Evolutionary conservation across 2,797 vertebrate genomes (phyloP).

Genomic region (Eutrigla gurnardus): DNA sequence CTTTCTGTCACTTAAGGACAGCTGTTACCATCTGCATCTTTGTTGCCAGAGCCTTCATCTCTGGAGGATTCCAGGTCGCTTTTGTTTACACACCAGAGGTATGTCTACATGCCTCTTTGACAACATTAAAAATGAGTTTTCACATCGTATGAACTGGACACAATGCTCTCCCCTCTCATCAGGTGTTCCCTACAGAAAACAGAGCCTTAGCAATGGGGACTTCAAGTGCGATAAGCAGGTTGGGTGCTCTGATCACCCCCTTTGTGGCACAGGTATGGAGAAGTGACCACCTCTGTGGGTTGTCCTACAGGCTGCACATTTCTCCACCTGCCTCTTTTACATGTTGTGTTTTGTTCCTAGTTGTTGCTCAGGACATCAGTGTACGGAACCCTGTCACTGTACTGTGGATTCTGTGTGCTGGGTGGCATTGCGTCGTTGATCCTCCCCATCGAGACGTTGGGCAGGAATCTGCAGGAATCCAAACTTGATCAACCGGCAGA

Average conservation of each 20-base stretch:
- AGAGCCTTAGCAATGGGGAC: slow-evolving; percentile 91
- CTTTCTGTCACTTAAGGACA: slow-evolving; percentile 54
- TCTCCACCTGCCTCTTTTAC: not conserved
- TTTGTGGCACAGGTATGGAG: slow-evolving; percentile 92
- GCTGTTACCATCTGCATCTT: slow-evolving; percentile 91
- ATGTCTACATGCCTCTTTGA: slow-evolving; percentile 11
- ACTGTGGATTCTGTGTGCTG: slow-evolving; percentile 87
- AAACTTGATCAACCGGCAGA: slow-evolving; percentile 80
- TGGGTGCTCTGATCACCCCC: slow-evolving; percentile 91
- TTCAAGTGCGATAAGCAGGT: slow-evolving; percentile 86
- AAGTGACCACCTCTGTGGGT: not conserved
- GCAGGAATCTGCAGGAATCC: slow-evolving; percentile 88
- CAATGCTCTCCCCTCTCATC: slow-evolving; percentile 6
- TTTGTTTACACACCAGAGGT: slow-evolving; percentile 96
- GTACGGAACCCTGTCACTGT: slow-evolving; percentile 87
- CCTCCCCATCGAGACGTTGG: slow-evolving; percentile 91
- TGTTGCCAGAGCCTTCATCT: slow-evolving; percentile 92
- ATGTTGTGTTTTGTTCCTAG: slow-evolving; percentile 71
- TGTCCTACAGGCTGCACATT: not conserved
- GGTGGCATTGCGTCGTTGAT: slow-evolving; percentile 86
- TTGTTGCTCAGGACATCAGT: slow-evolving; percentile 90
- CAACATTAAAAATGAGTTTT: no score
- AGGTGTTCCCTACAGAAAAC: slow-evolving; percentile 94
- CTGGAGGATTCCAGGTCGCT: slow-evolving; percentile 91
- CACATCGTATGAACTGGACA: not conserved